These are phyloP conservation scores for Diaprepes abbreviatus DNA, from an alignment of 2,888 invertebrate species.

Conservation along the genomic window DNA sequence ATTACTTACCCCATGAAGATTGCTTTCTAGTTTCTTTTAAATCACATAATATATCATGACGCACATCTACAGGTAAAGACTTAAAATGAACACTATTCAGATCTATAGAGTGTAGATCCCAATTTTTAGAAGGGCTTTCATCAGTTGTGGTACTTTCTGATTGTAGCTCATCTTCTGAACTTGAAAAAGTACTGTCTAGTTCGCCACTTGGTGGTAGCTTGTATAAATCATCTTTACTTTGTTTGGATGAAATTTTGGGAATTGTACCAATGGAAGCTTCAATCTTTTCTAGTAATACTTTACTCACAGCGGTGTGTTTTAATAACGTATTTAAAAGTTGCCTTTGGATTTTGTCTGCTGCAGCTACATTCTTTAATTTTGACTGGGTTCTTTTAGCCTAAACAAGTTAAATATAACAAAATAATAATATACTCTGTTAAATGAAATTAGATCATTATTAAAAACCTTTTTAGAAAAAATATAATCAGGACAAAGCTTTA, in stretches of 20 bases:
- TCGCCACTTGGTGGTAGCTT: constrained; percentile 71
- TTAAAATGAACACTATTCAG: constrained; percentile 85
- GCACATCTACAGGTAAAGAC: constrained; percentile 87
- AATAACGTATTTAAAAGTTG: constrained; percentile 81
- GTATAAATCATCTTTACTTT: constrained; percentile 75
- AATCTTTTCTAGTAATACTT: constrained; percentile 73
- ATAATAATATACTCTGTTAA: no score
- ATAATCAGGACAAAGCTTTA: no score
- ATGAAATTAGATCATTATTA: no score
- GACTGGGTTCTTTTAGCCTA: constrained; percentile 83
- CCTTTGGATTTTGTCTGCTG: constrained; percentile 81
- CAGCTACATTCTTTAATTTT: constrained; percentile 78
- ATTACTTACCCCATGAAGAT: constrained; percentile 85
- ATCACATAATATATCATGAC: constrained; percentile 92
- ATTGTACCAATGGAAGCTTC: constrained; percentile 66
- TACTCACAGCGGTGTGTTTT: constrained; percentile 84
- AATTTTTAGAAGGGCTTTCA: constrained; percentile 68
- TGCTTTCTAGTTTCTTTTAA: constrained; percentile 92
- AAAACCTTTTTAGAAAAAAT: no score
- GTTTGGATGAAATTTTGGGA: constrained; percentile 30
- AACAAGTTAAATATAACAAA: constrained; percentile 51
- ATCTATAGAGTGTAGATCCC: constrained; percentile 84
- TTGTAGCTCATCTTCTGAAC: constrained; percentile 68
- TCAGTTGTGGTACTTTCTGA: constrained; percentile 51
- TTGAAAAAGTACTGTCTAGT: constrained; percentile 58